These are phyloP conservation scores for Drosophila sucinea DNA, from an alignment of 1,140 invertebrate species.

Conservation along the genomic window DNA sequence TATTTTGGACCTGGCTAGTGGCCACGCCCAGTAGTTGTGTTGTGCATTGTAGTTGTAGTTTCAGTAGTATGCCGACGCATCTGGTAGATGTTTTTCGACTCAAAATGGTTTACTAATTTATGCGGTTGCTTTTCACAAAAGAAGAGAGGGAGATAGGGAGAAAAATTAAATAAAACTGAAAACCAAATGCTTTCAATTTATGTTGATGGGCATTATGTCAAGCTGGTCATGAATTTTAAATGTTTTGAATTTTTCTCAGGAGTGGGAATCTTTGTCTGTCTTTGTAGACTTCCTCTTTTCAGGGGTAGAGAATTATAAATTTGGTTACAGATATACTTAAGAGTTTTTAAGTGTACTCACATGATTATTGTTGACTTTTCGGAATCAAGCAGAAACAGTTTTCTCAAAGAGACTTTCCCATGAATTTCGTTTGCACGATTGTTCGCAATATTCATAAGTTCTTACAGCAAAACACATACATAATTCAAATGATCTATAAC, in stretches of 20 bases:
- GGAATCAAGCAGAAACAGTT: too few species aligned
- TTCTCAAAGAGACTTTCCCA: too few species aligned
- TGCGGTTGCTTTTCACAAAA: constrained; percentile 49
- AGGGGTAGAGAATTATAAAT: neutral
- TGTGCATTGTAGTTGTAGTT: constrained; percentile 22
- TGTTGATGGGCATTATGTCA: constrained; percentile 39
- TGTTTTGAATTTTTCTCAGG: constrained; percentile 37
- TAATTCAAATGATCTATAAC: too few species aligned
- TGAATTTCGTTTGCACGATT: too few species aligned
- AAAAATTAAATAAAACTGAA: constrained; percentile 4
- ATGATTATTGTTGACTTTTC: too few species aligned
- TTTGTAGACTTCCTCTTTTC: constrained; percentile 1
- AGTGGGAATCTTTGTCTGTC: neutral
- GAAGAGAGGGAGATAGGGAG: neutral
- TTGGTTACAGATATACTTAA: too few species aligned
- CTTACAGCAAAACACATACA: too few species aligned
- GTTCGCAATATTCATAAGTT: too few species aligned
- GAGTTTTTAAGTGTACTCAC: too few species aligned
- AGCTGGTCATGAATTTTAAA: constrained; percentile 15
- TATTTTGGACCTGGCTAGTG: constrained; percentile 22
- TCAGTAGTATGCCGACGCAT: constrained; percentile 45
- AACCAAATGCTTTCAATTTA: constrained; percentile 62
- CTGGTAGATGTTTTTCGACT: constrained; percentile 29
- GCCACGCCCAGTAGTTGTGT: constrained; percentile 64
- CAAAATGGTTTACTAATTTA: constrained; percentile 73